These are phyloP conservation scores for Caenorhabditis sp. DNA, from an alignment of 2,888 invertebrate genomes.

Conservation along the genomic window DNA sequence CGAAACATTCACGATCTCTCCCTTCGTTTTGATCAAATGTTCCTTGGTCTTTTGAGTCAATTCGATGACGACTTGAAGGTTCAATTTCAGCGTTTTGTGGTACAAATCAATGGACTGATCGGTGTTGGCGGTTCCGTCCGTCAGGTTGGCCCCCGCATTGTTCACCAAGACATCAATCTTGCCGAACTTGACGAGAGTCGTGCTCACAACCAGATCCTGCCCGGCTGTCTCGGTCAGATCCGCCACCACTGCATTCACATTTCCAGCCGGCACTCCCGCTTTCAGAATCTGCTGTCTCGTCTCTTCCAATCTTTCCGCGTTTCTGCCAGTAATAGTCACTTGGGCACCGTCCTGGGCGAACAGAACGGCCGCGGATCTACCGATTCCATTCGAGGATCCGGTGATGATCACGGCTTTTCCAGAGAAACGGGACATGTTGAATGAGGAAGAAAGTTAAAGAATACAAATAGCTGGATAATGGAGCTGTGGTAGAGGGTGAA, in stretches of 20 bases:
- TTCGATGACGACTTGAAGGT: conserved; percentile 34
- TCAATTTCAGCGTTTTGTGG: conserved; percentile 39
- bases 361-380: conserved; percentile 34
- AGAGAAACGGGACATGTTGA: conserved; percentile 35
- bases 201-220: conserved; percentile 22
- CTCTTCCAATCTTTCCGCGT: conserved; percentile 34
- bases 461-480: not conserved
- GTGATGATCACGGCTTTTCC: conserved; percentile 41
- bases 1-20: conserved; percentile 52
- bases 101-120: conserved; percentile 36
- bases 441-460: too few species aligned
- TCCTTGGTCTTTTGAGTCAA: conserved; percentile 42
- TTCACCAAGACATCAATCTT: conserved; percentile 45
- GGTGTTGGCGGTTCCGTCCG: conserved; percentile 28
- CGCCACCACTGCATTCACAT: conserved; percentile 33
- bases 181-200: conserved; percentile 31
- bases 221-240: conserved; percentile 19
- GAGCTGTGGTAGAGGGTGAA: not conserved
- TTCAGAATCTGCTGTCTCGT: conserved; percentile 23
- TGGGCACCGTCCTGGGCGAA: conserved; percentile 39
- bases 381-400: conserved; percentile 45
- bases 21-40: conserved; percentile 34
- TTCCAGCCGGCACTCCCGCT: conserved; percentile 32
- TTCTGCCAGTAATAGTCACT: conserved; percentile 44
- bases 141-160: conserved; percentile 37